phyloP scores from a whole-genome alignment of 1,140 invertebrate genomes.

The Teleopsis dalmanni region DNA sequence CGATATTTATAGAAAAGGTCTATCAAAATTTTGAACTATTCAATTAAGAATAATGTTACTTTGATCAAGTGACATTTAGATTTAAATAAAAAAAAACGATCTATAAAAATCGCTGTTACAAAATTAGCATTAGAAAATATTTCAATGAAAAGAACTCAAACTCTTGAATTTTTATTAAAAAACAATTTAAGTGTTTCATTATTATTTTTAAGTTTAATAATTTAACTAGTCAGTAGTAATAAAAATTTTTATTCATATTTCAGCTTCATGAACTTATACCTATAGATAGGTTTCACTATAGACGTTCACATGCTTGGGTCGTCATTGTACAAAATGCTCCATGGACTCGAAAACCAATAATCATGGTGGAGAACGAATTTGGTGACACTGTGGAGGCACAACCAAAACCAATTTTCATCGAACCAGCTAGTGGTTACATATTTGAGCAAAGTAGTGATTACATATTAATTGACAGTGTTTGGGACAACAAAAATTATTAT shows the following conservation, averaged over 20 bases:
- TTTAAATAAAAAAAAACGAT: no score
- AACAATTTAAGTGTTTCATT: no score
- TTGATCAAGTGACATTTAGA: no score
- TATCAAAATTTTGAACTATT: no score
- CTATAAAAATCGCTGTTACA: no score
- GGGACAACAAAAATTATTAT: conserved; percentile 86
- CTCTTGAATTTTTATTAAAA: no score
- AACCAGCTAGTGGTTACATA: conserved; percentile 65
- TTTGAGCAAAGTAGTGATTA: conserved; percentile 57
- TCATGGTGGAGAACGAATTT: conserved; percentile 24
- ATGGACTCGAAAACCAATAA: conserved; percentile 33
- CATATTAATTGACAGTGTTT: conserved; percentile 72
- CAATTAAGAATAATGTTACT: no score
- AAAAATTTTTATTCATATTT: conserved; percentile 4
- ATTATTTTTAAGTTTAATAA: no score
- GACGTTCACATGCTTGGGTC: conserved; percentile 82
- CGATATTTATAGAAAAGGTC: no score
- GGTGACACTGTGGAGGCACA: conserved; percentile 27
- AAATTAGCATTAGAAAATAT: no score
- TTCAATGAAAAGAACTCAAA: no score
- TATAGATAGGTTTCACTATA: conserved; percentile 62
- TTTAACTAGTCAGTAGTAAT: no score
- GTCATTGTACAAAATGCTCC: conserved; percentile 49
- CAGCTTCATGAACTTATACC: conserved; percentile 63
- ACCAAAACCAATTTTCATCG: conserved; percentile 63